These are phyloP conservation scores for Patella vulgata DNA, from an alignment of 1,140 invertebrate genomes.

Conservation along the genomic window DNA sequence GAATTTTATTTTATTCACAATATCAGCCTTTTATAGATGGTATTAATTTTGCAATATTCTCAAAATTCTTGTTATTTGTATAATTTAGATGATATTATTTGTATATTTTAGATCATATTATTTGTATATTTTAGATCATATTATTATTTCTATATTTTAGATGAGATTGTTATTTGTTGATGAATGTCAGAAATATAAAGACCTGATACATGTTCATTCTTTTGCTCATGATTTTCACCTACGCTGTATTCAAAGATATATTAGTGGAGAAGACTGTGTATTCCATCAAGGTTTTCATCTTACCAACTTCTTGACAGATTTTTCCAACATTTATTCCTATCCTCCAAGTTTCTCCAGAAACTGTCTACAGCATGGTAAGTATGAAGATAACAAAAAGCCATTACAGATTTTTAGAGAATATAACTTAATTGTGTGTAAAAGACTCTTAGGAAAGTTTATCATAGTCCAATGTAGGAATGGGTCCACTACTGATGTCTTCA, in stretches of 20 bases:
- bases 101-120: slow-evolving; percentile 4
- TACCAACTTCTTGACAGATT: slow-evolving; percentile 83
- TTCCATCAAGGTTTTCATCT: slow-evolving; percentile 80
- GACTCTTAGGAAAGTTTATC: too few species aligned
- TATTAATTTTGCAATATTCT: not conserved
- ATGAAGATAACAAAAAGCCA: too few species aligned
- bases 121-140: too few species aligned
- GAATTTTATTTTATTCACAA: too few species aligned
- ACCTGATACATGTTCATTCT: slow-evolving; percentile 82
- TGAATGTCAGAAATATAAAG: slow-evolving; percentile 80
- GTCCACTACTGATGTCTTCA: too few species aligned
- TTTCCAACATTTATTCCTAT: slow-evolving; percentile 85
- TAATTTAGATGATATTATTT: not conserved
- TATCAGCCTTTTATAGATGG: too few species aligned
- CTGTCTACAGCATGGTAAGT: slow-evolving; percentile 76
- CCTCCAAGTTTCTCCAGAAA: slow-evolving; percentile 85
- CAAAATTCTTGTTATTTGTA: not conserved
- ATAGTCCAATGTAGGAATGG: too few species aligned
- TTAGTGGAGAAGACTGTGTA: slow-evolving; percentile 73
- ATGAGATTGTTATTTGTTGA: slow-evolving; percentile 79
- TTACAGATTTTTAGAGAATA: too few species aligned
- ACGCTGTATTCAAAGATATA: slow-evolving; percentile 78
- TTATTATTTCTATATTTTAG: slow-evolving; percentile 68
- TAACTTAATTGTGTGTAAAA: too few species aligned
- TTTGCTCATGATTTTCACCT: slow-evolving; percentile 91